phyloP scores from a whole-genome alignment of 1,140 invertebrate species.

The Papilio xuthus region DNA sequence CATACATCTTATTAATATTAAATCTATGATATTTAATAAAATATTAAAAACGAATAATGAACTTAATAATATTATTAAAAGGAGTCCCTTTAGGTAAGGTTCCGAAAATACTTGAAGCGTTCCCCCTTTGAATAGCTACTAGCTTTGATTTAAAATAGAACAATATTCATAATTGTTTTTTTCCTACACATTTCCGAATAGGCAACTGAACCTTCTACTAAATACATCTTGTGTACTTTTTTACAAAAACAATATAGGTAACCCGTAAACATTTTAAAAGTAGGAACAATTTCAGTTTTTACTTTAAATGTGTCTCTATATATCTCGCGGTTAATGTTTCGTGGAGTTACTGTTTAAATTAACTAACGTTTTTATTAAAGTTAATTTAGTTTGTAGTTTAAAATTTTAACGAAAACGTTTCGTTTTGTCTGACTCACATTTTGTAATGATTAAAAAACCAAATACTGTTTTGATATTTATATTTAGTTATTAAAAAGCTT shows the following conservation, averaged over 20 bases:
- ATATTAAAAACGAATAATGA: too few relatives aligned
- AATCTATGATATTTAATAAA: too few relatives aligned
- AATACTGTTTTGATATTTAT: not conserved
- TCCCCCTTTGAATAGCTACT: too few relatives aligned
- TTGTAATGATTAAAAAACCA: not conserved
- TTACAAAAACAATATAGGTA: not conserved
- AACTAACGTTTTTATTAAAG: slow-evolving; percentile 1
- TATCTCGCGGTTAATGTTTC: slow-evolving; percentile 11
- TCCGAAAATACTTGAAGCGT: too few relatives aligned
- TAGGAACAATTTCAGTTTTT: not conserved
- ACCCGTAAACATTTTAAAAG: not conserved
- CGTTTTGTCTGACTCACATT: not conserved
- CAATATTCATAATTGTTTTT: not conserved
- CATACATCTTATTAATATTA: too few relatives aligned
- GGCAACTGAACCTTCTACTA: too few relatives aligned
- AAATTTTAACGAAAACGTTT: not conserved
- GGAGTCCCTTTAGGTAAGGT: too few relatives aligned
- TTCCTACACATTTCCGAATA: too few relatives aligned
- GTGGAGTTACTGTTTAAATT: not conserved
- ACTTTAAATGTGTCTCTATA: not conserved
- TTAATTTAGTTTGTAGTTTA: not conserved
- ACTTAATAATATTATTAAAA: too few relatives aligned
- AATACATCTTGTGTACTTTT: not conserved
- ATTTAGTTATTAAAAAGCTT: not conserved
- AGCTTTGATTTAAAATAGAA: not conserved